Evolutionary conservation across 1,140 invertebrate species (phyloP).

Genomic region (Akabosia matsudoensis): DNA sequence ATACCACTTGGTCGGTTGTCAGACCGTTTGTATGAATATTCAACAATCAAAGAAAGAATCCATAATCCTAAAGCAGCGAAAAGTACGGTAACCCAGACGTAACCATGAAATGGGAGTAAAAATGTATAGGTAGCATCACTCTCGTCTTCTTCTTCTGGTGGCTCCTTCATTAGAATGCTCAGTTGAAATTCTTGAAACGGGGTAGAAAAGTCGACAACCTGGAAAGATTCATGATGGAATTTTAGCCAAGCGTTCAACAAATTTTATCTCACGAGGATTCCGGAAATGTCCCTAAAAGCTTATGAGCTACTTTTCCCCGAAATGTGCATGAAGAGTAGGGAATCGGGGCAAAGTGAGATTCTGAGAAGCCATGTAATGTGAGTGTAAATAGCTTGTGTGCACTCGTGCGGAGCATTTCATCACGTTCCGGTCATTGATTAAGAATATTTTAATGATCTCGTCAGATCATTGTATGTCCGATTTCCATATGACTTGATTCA

Average conservation of each 20-base stretch:
- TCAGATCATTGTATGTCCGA: no score
- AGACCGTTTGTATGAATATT: conserved; percentile 28
- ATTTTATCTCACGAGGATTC: no score
- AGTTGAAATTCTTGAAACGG: conserved; percentile 68
- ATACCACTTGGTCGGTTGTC: conserved; percentile 24
- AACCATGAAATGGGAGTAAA: conserved; percentile 24
- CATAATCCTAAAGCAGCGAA: conserved; percentile 12
- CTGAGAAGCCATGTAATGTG: no score
- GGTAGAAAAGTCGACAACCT: conserved; percentile 62
- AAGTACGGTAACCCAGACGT: conserved; percentile 1
- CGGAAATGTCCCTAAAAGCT: no score
- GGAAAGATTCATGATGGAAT: background rate
- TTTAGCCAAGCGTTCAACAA: no score
- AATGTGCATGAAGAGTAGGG: no score
- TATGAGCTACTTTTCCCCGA: no score
- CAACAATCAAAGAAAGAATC: conserved; percentile 30
- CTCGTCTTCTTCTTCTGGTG: conserved; percentile 59
- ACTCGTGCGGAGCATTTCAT: no score
- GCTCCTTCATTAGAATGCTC: conserved; percentile 66
- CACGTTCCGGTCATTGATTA: no score
- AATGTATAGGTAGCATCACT: conserved; percentile 31
- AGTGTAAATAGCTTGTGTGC: no score
- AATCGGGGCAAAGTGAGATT: no score
- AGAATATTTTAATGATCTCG: no score
- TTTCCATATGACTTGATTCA: background rate